These are phyloP conservation scores for Trididemnum nubilum DNA, from an alignment of 23 tunicate species.

Conservation along the genomic window DNA sequence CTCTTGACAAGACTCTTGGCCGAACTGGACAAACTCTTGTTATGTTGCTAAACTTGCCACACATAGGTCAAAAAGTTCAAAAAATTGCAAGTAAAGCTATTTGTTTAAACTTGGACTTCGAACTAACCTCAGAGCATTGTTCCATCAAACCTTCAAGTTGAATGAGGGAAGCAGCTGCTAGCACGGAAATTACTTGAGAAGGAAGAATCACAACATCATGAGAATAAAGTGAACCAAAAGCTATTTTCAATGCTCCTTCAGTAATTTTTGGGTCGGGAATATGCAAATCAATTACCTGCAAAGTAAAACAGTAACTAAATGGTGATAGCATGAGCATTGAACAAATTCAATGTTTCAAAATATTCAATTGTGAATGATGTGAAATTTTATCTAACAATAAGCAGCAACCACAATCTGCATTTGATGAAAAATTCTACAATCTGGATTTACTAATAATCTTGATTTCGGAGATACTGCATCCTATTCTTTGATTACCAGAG, in stretches of 20 bases:
- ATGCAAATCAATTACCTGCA: constrained; percentile 62
- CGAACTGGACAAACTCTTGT: no score
- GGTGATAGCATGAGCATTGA: neutral
- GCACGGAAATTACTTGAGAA: constrained; percentile 64
- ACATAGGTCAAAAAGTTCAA: no score
- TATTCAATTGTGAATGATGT: neutral
- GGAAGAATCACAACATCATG: constrained; percentile 74
- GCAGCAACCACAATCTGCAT: no score
- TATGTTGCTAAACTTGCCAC: no score
- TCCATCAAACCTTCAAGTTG: constrained; percentile 94
- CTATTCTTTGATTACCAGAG: no score
- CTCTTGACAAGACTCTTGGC: no score
- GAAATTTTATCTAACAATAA: no score
- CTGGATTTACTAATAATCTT: no score
- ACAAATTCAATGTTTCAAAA: neutral
- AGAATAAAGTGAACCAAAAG: constrained; percentile 89
- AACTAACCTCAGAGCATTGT: constrained; percentile 75
- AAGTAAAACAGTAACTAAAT: neutral
- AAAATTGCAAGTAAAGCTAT: no score
- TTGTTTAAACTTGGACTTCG: no score
- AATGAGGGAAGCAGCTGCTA: constrained; percentile 96
- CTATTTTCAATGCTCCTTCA: constrained; percentile 61
- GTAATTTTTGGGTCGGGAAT: constrained; percentile 84
- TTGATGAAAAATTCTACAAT: no score
- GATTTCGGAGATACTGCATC: no score